These are phyloP conservation scores for Stigmatopora argus DNA, from an alignment of 2,113 vertebrate species.

Conservation along the genomic window DNA sequence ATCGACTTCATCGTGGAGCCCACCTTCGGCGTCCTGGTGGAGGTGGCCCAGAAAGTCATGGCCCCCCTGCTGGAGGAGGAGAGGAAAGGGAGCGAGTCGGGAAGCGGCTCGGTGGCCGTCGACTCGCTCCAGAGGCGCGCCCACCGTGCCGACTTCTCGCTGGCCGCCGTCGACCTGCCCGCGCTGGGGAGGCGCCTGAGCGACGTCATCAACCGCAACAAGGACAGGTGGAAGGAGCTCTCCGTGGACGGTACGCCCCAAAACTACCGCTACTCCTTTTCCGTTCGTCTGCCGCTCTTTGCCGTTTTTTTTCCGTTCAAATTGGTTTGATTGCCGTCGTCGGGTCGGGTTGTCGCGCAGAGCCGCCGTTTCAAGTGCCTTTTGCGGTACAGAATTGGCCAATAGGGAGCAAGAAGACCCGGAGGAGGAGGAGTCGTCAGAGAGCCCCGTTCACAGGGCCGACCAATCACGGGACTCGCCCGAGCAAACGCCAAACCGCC, in stretches of 20 bases:
- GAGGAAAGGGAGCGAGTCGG: conserved; percentile 75
- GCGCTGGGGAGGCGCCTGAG: conserved; percentile 79
- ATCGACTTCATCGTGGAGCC: conserved; percentile 98
- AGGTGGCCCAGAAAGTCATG: conserved; percentile 96
- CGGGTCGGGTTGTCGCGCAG: too few relatives aligned
- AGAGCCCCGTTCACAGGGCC: background rate
- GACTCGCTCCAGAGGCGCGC: conserved; percentile 77
- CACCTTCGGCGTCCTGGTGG: conserved; percentile 90
- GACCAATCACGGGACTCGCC: conserved; percentile 34
- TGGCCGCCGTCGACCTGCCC: conserved; percentile 79
- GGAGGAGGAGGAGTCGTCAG: conserved; percentile 18
- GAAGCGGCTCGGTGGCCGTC: conserved; percentile 67
- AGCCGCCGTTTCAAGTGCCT: background rate
- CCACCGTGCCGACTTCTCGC: conserved; percentile 75
- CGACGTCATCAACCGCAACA: conserved; percentile 86
- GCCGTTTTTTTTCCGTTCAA: too few relatives aligned
- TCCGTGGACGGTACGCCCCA: conserved; percentile 75
- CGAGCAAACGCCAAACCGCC: background rate
- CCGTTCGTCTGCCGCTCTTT: too few relatives aligned
- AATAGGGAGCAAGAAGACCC: conserved; percentile 46
- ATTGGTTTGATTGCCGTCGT: too few relatives aligned
- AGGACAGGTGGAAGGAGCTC: conserved; percentile 91
- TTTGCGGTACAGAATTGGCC: conserved; percentile 50
- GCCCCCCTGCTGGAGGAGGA: conserved; percentile 95
- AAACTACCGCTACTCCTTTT: too few relatives aligned